phyloP scores from a whole-genome alignment of 1,140 invertebrate genomes.

The Scaptodrosophila lebanonensis region DNA sequence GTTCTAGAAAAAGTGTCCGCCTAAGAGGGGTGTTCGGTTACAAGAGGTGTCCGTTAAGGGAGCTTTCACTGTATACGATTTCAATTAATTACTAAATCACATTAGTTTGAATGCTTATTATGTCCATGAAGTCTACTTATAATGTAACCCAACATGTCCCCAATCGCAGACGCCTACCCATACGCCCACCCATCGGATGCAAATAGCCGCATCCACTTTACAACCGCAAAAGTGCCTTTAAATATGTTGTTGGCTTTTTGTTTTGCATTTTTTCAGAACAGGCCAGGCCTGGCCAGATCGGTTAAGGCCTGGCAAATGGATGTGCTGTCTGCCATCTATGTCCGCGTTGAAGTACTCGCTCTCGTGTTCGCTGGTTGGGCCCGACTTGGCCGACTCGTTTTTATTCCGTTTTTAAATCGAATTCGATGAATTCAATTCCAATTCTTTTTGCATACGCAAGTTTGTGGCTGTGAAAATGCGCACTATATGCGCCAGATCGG shows the following conservation, averaged over 20 bases:
- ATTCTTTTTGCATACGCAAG: slow-evolving; percentile 65
- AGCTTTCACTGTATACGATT: no score
- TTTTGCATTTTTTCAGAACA: slow-evolving; percentile 13
- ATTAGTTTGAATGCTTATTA: no score
- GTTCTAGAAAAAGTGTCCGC: no score
- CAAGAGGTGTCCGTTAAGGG: no score
- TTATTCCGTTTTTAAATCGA: slow-evolving; percentile 65
- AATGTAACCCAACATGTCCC: no score
- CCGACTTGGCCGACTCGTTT: slow-evolving; percentile 19
- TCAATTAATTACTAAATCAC: no score
- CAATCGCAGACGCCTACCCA: no score
- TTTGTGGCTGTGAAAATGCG: slow-evolving; percentile 53
- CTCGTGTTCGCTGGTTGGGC: not conserved
- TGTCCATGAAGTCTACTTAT: no score
- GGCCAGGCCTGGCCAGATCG: slow-evolving; percentile 15
- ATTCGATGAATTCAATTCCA: slow-evolving; percentile 72
- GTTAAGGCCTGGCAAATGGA: no score
- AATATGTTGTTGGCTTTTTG: slow-evolving; percentile 38
- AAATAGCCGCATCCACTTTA: not conserved
- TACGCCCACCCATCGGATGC: no score
- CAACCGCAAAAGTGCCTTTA: slow-evolving; percentile 52
- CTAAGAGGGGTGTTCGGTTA: no score
- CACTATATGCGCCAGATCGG: slow-evolving; percentile 5
- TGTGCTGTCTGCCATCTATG: not conserved
- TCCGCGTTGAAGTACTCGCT: not conserved